Evolutionary conservation across 2,797 vertebrate genomes (phyloP).

Genomic region (Sebastes itinus): DNA sequence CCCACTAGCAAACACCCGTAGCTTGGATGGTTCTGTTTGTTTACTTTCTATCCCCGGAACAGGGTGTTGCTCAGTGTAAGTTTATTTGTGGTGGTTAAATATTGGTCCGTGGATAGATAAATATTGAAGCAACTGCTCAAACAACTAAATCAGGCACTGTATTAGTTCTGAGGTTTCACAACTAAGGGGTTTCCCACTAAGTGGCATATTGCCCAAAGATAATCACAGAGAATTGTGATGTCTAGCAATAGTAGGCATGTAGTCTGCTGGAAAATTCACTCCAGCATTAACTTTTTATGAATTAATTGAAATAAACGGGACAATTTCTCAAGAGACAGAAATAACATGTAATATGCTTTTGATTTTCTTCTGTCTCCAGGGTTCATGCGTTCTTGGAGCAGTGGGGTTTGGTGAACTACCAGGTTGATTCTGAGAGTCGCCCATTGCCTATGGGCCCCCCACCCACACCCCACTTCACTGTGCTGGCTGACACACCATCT

Average conservation of each 20-base stretch:
- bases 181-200: too few relatives aligned
- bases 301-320: not conserved
- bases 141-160: too few relatives aligned
- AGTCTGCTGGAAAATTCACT: not conserved
- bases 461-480: constrained; percentile 96
- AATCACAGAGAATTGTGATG: not conserved
- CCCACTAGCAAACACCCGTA: too few relatives aligned
- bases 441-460: constrained; percentile 97
- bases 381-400: constrained; percentile 98
- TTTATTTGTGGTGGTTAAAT: too few relatives aligned
- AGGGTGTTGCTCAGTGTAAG: too few relatives aligned
- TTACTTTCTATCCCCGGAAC: too few relatives aligned
- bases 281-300: not conserved
- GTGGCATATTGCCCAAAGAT: not conserved
- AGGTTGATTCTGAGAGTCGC: constrained; percentile 94
- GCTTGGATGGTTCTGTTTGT: too few relatives aligned
- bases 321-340: not conserved
- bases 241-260: not conserved
- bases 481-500: constrained; percentile 94
- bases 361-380: constrained; percentile 63
- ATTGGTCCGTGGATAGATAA: too few relatives aligned
- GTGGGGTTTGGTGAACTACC: constrained; percentile 98
- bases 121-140: too few relatives aligned
- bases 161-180: too few relatives aligned
- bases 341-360: not conserved